These are phyloP conservation scores for Sarcophaga variegata DNA, from an alignment of 2,888 invertebrate genomes.

Conservation along the genomic window DNA sequence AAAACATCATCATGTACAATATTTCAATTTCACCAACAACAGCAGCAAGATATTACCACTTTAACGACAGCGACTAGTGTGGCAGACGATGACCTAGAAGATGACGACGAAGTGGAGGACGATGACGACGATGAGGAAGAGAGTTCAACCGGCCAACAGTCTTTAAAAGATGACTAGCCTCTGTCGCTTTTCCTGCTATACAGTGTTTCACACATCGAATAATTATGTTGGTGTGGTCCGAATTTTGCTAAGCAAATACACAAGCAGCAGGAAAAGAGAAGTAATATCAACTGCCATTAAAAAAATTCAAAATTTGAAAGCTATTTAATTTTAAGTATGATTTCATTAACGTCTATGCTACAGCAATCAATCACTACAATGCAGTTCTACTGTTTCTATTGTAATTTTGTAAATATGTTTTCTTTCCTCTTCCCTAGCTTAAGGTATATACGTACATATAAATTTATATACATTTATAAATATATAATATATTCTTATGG, in stretches of 20 bases:
- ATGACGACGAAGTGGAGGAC: slow-evolving; percentile 22
- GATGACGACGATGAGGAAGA: slow-evolving; percentile 34
- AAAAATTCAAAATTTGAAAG: background rate
- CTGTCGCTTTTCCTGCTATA: slow-evolving; percentile 13
- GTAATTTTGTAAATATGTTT: slow-evolving; percentile 59
- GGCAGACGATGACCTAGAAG: slow-evolving; percentile 20
- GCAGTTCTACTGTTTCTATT: background rate
- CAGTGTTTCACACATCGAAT: background rate
- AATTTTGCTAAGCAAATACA: slow-evolving; percentile 56
- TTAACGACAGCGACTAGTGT: slow-evolving; percentile 2
- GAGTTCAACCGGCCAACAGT: slow-evolving; percentile 59
- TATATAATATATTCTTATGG: slow-evolving; percentile 20
- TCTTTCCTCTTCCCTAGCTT: slow-evolving; percentile 19
- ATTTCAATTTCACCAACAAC: slow-evolving; percentile 59
- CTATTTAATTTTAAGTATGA: background rate
- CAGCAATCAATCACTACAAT: slow-evolving; percentile 22
- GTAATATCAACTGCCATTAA: slow-evolving; percentile 43
- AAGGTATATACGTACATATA: slow-evolving; percentile 14
- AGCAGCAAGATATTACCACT: background rate
- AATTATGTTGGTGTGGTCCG: slow-evolving; percentile 1
- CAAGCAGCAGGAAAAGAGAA: background rate
- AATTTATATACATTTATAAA: background rate
- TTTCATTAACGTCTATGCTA: slow-evolving; percentile 21
- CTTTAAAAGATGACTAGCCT: slow-evolving; percentile 61
- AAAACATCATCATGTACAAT: slow-evolving; percentile 64